phyloP scores from a whole-genome alignment of 2,113 vertebrate genomes.

The Caloenas nicobarica region DNA sequence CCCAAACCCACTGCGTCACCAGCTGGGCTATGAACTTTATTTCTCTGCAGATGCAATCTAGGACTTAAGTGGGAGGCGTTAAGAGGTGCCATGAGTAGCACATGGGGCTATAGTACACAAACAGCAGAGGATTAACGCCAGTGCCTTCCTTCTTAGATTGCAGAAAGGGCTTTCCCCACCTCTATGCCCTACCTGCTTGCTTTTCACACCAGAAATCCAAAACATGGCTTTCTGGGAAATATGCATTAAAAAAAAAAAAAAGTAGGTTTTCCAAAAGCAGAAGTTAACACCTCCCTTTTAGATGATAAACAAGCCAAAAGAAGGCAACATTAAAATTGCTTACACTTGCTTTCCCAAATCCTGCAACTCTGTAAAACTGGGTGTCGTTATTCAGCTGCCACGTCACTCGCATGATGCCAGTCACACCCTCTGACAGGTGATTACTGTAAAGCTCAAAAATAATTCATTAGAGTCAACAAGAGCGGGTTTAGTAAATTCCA shows the following conservation, averaged over 20 bases:
- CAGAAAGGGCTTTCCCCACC: not conserved
- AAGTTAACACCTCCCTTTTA: not conserved
- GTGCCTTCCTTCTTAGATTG: not conserved
- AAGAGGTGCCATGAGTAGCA: not conserved
- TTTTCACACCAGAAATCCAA: not conserved
- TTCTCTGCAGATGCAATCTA: conserved; percentile 19
- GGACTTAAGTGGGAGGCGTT: conserved; percentile 4
- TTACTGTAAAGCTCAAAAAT: not conserved
- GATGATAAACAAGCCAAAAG: not conserved
- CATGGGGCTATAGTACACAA: not conserved
- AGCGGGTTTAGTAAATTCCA: not conserved
- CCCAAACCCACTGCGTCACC: not conserved
- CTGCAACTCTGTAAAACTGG: not conserved
- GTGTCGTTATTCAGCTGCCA: not conserved
- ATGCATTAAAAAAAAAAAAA: not conserved
- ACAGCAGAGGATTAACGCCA: not conserved
- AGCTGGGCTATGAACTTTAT: not conserved
- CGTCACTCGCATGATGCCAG: not conserved
- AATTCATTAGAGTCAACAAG: not conserved
- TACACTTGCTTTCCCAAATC: not conserved
- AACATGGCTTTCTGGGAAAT: not conserved
- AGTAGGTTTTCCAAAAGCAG: not conserved
- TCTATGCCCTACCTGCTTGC: not conserved
- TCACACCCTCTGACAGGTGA: not conserved
- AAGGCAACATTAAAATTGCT: not conserved